Base-by-base conservation (phyloP, 2,797 vertebrate genomes). In the Hyperoplus immaculatus region DNA sequence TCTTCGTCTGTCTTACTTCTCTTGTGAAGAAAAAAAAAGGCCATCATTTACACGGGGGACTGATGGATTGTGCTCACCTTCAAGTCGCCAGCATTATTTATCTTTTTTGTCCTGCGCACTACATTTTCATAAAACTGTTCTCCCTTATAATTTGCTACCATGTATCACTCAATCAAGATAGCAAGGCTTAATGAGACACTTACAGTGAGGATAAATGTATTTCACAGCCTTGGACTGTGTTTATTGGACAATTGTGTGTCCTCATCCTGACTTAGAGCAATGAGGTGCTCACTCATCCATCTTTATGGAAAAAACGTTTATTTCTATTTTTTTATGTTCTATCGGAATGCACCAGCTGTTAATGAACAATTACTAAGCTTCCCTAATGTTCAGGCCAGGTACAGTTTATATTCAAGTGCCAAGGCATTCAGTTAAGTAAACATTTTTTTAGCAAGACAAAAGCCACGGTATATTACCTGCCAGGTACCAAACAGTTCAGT, bases 1-100 rank as follows among this genome's bases (percentile, higher is more conserved):
- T 86, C 74, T 84, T 65, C 29, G 71, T 13, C 60, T 81, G 77
- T 88, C 72, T 82, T 73, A 69, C 69, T 85, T 57, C 49, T 65
- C 74, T 54, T 53, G 73, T 75, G 63, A 64, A 0, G 6, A 38
- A 56, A 57, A 56, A 41, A 75, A 78, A 79, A 73, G 65, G 51
- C 82, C 82, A 88, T 89, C 11, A 84, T 87, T 90, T 88, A 61
- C 86, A 73, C 76, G 29, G 66, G 21, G 74, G 71, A 67, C 85
- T 91, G 88, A 92, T 91, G 76, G 88, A 93, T 93, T 86, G 81
- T 56, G 45, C 78, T 93, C 91, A 92, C 93, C 89, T 93, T 93
- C 85, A 89, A 84, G 82, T 89, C 82, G 77, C 78, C 75, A 21
- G 61, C 69, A 84, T 90, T 92, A 90, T 93, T 90, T 89, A 88